These are phyloP conservation scores for crab-eating macaque (Macaca fascicularis) DNA, from an alignment of 2,113 vertebrate genomes.

Conservation along the genomic window T2T-MFA8v1.1 NC_088385.1:91811001-91811500, in stretches of 20 bases:
- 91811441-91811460: background rate
- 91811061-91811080: background rate
- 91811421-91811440: background rate
- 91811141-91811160: background rate
- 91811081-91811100: background rate
- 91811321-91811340: background rate
- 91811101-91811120: background rate
- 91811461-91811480: background rate
- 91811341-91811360: background rate
- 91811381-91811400: background rate
- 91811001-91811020: background rate
- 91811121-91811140: background rate
- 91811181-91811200: background rate
- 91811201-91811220: background rate
- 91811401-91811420: background rate
- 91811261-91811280: background rate
- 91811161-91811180: background rate
- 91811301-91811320: background rate
- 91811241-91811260: background rate
- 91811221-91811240: background rate
- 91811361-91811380: background rate
- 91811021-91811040: background rate
- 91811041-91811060: slow-evolving; percentile 10
- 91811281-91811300: background rate
- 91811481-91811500: background rate